phyloP scores from a whole-genome alignment of 2,888 invertebrate genomes.

The Ferdinandea cuprea region DNA sequence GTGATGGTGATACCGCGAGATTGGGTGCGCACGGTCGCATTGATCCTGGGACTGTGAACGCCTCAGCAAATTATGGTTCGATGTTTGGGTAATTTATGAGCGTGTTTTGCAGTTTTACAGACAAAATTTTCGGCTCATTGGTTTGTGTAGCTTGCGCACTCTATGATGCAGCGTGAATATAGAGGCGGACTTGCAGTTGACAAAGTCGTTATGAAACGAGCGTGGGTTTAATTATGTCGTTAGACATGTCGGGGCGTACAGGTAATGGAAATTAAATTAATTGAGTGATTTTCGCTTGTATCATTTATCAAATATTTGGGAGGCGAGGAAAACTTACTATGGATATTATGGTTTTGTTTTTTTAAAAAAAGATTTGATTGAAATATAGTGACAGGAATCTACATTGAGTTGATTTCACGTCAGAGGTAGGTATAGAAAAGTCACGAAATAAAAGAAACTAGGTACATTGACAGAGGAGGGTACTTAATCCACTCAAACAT shows the following conservation, averaged over 20 bases:
- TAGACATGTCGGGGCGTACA: conserved; percentile 46
- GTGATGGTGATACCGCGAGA: conserved; percentile 56
- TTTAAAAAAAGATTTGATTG: not conserved
- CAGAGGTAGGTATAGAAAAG: not conserved
- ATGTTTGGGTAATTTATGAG: conserved; percentile 74
- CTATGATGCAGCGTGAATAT: conserved; percentile 23
- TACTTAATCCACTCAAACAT: too few relatives aligned
- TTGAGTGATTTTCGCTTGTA: conserved; percentile 63
- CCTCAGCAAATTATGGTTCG: conserved; percentile 74
- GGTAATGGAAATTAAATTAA: conserved; percentile 65
- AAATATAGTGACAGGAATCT: not conserved
- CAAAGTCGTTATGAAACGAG: conserved; percentile 51
- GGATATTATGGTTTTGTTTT: conserved; percentile 26
- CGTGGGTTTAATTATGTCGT: conserved; percentile 72
- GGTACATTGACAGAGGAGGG: not conserved
- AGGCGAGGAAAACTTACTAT: not conserved
- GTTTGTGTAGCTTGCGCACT: conserved; percentile 20
- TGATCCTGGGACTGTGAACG: conserved; percentile 70
- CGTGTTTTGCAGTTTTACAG: conserved; percentile 55
- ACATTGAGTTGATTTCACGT: not conserved
- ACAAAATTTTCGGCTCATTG: conserved; percentile 65
- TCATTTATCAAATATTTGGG: conserved; percentile 31
- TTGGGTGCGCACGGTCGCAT: conserved; percentile 58
- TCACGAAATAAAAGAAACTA: not conserved
- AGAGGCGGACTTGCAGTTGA: conserved; percentile 58